These are phyloP conservation scores for Pterobdella sp. DNA, from an alignment of 2,888 invertebrate species.

Conservation along the genomic window DNA sequence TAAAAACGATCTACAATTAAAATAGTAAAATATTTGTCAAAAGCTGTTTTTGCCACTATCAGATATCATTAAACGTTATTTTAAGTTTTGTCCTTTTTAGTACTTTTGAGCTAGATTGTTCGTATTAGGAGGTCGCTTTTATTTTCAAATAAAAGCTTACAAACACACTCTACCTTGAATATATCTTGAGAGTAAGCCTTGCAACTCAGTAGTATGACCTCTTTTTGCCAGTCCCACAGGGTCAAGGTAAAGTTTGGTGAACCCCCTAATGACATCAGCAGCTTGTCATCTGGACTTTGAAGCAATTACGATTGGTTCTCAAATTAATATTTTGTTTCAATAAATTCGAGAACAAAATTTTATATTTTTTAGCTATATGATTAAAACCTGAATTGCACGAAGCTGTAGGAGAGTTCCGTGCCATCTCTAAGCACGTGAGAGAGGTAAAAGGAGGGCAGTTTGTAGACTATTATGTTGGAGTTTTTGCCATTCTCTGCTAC, in stretches of 20 bases:
- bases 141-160: slow-evolving; percentile 1
- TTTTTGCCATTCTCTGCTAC: slow-evolving; percentile 71
- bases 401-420: slow-evolving; percentile 65
- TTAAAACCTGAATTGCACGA: slow-evolving; percentile 55
- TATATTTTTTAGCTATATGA: neutral
- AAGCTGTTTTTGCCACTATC: too few species aligned
- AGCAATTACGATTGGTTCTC: slow-evolving; percentile 38
- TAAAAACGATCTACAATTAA: too few species aligned
- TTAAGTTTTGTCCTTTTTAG: too few species aligned
- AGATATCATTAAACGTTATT: too few species aligned
- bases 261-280: slow-evolving; percentile 73
- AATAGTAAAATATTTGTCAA: too few species aligned
- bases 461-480: slow-evolving; percentile 72
- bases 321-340: neutral
- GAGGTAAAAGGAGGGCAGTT: slow-evolving; percentile 71
- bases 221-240: slow-evolving; percentile 77
- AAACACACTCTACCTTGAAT: slow-evolving; percentile 45
- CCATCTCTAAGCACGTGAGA: slow-evolving; percentile 68
- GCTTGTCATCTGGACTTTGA: slow-evolving; percentile 66
- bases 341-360: too few species aligned
- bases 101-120: too few species aligned
- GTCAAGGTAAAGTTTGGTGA: slow-evolving; percentile 79
- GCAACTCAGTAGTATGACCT: slow-evolving; percentile 67
- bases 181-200: slow-evolving; percentile 78
- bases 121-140: too few species aligned